Evolutionary conservation across 2,113 vertebrate genomes (phyloP), one percentile per base, ranked within the genome.

Genomic region (Phalacrocorax aristotelis): DNA sequence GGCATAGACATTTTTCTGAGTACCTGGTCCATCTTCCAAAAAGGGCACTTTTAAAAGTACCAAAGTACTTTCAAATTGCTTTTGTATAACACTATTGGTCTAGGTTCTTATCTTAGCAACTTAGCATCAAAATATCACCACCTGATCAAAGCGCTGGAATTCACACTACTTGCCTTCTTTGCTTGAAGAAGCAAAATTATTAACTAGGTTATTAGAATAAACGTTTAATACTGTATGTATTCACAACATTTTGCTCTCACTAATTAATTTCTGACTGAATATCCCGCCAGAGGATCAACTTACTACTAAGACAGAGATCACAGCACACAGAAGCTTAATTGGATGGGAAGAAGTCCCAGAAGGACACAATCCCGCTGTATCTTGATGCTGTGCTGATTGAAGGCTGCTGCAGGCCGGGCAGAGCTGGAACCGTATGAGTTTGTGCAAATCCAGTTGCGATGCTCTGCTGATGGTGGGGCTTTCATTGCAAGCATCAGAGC

Each of bases 201-300:
- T 90, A 93, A 89, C 65, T 71, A 82, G 70, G 66, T 83, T 84
- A 86, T 88, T 91, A 89, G 78, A 97, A 93, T 77, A 95, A 94
- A 95, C 85, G 29, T n/a, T 62, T 83, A 92, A 66, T 42, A 19
- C 57, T 49, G n/a, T 44, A 61, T 18, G 11, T 70, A 61, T 68
- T 86, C 61, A 52, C 58, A 88, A 36, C 9, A 61, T 81, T 89
- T 91, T 90, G 32, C 34, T 87, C 49, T 20, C 36, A 69, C 46
- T 94, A 85, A 93, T 94, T 90, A 94, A 92, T 95, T 91, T 92
- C 89, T 69, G 9, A 92, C 51, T 23, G 7, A 76, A 72, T 62
- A 44, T 11, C 21, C 77, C 94, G 72, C 76, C 83, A 88, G 68
- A 86, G 38, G 80, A 94, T 70, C 65, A 49, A 6, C 36, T 86